Evolutionary conservation across 2,113 vertebrate species (phyloP), one percentile per base, ranked within the genome.

Genomic region (Dryoscopus gambensis): DNA sequence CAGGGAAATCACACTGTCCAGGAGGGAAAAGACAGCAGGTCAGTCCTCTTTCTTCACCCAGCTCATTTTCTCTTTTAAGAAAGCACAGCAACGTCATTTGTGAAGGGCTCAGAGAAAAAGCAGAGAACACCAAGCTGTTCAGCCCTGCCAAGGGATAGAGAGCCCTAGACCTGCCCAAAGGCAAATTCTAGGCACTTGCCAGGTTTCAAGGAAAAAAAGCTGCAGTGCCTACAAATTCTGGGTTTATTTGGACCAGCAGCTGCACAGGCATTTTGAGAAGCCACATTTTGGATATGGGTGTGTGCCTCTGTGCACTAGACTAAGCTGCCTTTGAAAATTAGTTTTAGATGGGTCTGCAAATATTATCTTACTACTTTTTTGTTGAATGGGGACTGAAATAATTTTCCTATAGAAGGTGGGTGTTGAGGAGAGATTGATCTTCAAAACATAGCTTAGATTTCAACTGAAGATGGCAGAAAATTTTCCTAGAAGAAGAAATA

Each of bases 391-490:
- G 30, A 59, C 15, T 5, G 0, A 93, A 93, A 86, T 69, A 11
- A 53, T 95, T 94, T 94, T 77, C 74, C 82, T 70, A n/a, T 56
- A 47, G 55, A 70, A 94, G 20, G 40, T 70, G 55, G 50, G 22
- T 84, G 47, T 68, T 86, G 71, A 64, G 8, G 2, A 91, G 44
- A 83, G 68, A 83, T 21, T 64, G 82, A 60, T 91, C 71, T 80
- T 83, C 74, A 82, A n/a, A 37, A 33, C 30, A 33, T 57, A 84
- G 68, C 59, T 89, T 67, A 91, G 84, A 77, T 89, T 94, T 86
- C 80, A 75, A 63, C 55, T 64, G 83, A 87, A 93, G 73, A 75
- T 89, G 85, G 79, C 88, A 97, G 88, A 86, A 95, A 90, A 56
- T 57, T 69, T 96, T 91, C 31, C 85, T 84, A 64, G 30, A 88